Evolutionary conservation across 2,797 vertebrate genomes (phyloP).

Genomic region (Leucoraja ocellata): DNA sequence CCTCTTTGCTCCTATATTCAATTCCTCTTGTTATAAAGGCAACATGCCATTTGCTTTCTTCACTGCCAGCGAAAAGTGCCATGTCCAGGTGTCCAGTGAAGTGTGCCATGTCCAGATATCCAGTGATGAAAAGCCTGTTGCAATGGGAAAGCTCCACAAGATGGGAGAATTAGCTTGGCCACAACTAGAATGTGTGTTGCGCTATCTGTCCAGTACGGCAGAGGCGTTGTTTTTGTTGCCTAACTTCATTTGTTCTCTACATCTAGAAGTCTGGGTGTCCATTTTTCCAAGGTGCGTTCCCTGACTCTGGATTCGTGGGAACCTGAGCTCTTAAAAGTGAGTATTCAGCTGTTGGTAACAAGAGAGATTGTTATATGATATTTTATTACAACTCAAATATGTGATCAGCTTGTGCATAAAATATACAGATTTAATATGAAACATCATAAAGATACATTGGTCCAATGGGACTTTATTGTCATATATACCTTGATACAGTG

Average conservation of each 20-base stretch:
- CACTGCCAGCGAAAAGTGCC: too few relatives aligned
- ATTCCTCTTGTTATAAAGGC: too few relatives aligned
- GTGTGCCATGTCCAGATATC: too few relatives aligned
- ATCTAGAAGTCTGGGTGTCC: conserved; percentile 89
- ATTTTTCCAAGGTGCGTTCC: conserved; percentile 95
- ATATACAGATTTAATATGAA: neutral
- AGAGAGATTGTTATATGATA: neutral
- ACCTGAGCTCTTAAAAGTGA: conserved; percentile 92
- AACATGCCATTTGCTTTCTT: too few relatives aligned
- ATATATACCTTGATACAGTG: too few relatives aligned
- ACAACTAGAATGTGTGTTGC: neutral
- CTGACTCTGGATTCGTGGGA: conserved; percentile 94
- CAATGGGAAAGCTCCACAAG: neutral
- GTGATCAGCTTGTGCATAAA: neutral
- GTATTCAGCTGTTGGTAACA: conserved; percentile 41
- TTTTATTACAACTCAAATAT: neutral
- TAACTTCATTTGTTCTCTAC: conserved; percentile 21
- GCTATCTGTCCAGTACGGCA: neutral
- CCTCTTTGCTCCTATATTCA: too few relatives aligned
- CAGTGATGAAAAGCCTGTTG: neutral
- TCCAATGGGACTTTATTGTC: too few relatives aligned
- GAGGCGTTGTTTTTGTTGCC: neutral
- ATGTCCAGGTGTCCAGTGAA: too few relatives aligned
- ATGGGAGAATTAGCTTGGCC: neutral
- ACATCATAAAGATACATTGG: too few relatives aligned